Percentiles rank a stretch among this genome's conserved stretches.
Evolutionary conservation across 2,888 invertebrate genomes (phyloP).

Genomic region (Drosophila anomalata): DNA sequence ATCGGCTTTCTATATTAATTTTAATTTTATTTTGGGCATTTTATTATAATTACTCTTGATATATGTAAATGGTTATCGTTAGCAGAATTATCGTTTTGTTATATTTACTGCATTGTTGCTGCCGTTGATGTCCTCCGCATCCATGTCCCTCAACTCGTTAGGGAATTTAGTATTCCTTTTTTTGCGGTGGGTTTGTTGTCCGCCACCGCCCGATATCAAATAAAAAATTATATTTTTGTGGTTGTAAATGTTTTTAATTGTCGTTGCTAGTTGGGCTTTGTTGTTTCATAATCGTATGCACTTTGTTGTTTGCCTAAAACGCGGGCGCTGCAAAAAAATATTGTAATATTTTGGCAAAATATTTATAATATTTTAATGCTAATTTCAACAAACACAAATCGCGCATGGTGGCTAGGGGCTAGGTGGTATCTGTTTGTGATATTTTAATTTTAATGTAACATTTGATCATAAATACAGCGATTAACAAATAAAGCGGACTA

Average conservation of each 20-base stretch:
- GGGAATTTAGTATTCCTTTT: slow-evolving; percentile 45
- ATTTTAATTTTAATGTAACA: slow-evolving; percentile 82
- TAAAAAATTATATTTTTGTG: slow-evolving; percentile 63
- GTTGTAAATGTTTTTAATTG: slow-evolving; percentile 73
- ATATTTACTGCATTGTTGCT: slow-evolving; percentile 45
- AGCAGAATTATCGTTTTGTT: slow-evolving; percentile 46
- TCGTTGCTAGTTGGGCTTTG: slow-evolving; percentile 44
- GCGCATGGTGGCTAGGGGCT: slow-evolving; percentile 13
- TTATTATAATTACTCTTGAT: slow-evolving; percentile 79
- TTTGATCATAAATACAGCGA: slow-evolving; percentile 81
- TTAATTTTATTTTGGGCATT: slow-evolving; percentile 78
- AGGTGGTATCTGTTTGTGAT: slow-evolving; percentile 70
- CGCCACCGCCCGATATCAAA: neutral
- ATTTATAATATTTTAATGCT: slow-evolving; percentile 82
- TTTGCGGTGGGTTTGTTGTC: slow-evolving; percentile 37
- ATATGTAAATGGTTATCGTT: slow-evolving; percentile 74
- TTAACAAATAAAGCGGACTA: slow-evolving; percentile 62
- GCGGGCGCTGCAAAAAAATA: slow-evolving; percentile 39
- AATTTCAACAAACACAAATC: slow-evolving; percentile 73
- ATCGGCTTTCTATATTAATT: slow-evolving; percentile 80
- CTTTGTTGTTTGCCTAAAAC: slow-evolving; percentile 56
- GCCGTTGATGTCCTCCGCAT: slow-evolving; percentile 69
- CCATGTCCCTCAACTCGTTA: slow-evolving; percentile 39
- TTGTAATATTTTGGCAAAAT: slow-evolving; percentile 79
- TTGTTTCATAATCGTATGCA: slow-evolving; percentile 57